Evolutionary conservation across 2,888 invertebrate genomes (phyloP).

Genomic region (Mythimna impura): DNA sequence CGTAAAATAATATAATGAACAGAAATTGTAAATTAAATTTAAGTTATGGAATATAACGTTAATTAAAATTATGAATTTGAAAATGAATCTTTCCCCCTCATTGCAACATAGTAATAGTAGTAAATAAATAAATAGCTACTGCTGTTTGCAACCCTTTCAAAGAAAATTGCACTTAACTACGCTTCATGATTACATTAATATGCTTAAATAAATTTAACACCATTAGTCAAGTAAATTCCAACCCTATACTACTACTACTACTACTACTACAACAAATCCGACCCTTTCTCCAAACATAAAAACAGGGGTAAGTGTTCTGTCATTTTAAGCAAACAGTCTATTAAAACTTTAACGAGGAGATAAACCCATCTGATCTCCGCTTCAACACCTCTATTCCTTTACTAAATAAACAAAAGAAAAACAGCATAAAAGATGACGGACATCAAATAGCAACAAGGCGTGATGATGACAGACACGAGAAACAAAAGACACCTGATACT

Average conservation of each 20-base stretch:
- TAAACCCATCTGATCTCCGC: not conserved
- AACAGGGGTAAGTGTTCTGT: not conserved
- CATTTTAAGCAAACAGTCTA: not conserved
- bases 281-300: not conserved
- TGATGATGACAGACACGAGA: slow-evolving; percentile 48
- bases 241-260: too few species aligned
- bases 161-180: not conserved
- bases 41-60: slow-evolving; percentile 4
- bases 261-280: not conserved
- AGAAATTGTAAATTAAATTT: not conserved
- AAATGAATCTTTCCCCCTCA: too few species aligned
- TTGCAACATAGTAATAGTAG: not conserved
- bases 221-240: not conserved
- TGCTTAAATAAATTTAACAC: not conserved
- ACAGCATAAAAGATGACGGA: slow-evolving; percentile 31
- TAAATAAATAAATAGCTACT: too few species aligned
- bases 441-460: slow-evolving; percentile 41
- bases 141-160: too few species aligned
- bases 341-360: not conserved
- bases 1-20: slow-evolving; percentile 19
- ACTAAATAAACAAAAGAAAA: slow-evolving; percentile 38
- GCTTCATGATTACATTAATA: too few species aligned
- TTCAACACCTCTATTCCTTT: not conserved
- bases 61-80: not conserved
- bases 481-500: slow-evolving; percentile 71